Percentiles rank a stretch among this genome's conserved stretches.
These are phyloP conservation scores for Panagrolaimus sp. DNA, from an alignment of 1,140 invertebrate species.

Conservation along the genomic window DNA sequence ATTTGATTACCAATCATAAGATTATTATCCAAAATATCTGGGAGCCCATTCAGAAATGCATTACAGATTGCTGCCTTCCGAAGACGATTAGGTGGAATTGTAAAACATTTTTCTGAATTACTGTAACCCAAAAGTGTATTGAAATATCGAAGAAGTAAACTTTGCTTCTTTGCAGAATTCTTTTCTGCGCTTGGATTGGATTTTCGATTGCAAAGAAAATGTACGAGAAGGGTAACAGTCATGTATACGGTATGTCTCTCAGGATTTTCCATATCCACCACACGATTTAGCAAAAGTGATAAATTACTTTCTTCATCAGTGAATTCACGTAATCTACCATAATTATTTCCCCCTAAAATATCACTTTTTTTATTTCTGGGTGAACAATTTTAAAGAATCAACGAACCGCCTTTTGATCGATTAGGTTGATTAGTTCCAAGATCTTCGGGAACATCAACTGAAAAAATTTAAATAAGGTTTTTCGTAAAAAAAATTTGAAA, in stretches of 20 bases:
- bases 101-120: slow-evolving; percentile 79
- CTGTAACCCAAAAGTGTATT: slow-evolving; percentile 89
- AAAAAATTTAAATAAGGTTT: no score
- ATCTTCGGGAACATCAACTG: no score
- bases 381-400: no score
- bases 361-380: no score
- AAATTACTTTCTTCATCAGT: slow-evolving; percentile 66
- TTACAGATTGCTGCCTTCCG: slow-evolving; percentile 87
- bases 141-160: slow-evolving; percentile 76
- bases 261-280: slow-evolving; percentile 85
- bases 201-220: slow-evolving; percentile 65
- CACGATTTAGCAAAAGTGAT: slow-evolving; percentile 65
- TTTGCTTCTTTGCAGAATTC: slow-evolving; percentile 66
- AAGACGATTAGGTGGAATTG: slow-evolving; percentile 77
- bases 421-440: no score
- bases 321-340: slow-evolving; percentile 61
- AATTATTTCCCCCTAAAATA: slow-evolving; percentile 9
- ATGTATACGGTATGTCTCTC: slow-evolving; percentile 92
- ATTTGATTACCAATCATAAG: slow-evolving; percentile 72
- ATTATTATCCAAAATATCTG: slow-evolving; percentile 63
- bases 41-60: slow-evolving; percentile 83
- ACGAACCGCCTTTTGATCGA: no score
- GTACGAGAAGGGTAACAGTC: slow-evolving; percentile 89
- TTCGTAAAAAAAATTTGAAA: no score
- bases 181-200: slow-evolving; percentile 70